Evolutionary conservation across 2,113 vertebrate species (phyloP).

Genomic region (Caloenas nicobarica): DNA sequence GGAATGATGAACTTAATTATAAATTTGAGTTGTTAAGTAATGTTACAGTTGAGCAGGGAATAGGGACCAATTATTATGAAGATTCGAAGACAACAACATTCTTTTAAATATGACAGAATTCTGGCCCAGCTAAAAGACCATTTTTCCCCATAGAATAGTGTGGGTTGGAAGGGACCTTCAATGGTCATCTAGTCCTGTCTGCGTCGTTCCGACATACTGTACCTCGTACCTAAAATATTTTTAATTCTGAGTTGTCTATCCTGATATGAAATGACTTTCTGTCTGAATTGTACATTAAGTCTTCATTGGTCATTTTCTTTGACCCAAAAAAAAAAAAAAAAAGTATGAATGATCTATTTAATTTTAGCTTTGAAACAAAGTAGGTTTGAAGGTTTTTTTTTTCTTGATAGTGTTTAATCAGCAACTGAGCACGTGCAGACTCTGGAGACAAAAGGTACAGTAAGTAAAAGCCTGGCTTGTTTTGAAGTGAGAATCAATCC

Average conservation of each 20-base stretch:
- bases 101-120: background rate
- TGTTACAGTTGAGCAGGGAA: slow-evolving; percentile 24
- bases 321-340: background rate
- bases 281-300: background rate
- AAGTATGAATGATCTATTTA: background rate
- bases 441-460: background rate
- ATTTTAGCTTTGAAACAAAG: background rate
- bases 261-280: background rate
- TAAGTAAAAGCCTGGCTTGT: background rate
- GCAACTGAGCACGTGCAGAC: background rate
- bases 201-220: background rate
- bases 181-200: background rate
- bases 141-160: background rate
- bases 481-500: background rate
- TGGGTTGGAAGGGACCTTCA: too few relatives aligned
- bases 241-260: background rate
- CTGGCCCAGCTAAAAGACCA: background rate
- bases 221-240: background rate
- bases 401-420: background rate
- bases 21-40: slow-evolving; percentile 38
- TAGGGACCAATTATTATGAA: slow-evolving; percentile 1
- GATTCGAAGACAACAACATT: background rate
- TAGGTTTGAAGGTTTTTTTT: background rate
- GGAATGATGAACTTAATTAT: slow-evolving; percentile 64
- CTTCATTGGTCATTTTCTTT: background rate